Conservation (phyloP, 2,797 vertebrate genomes). For the Picus viridis region DNA sequence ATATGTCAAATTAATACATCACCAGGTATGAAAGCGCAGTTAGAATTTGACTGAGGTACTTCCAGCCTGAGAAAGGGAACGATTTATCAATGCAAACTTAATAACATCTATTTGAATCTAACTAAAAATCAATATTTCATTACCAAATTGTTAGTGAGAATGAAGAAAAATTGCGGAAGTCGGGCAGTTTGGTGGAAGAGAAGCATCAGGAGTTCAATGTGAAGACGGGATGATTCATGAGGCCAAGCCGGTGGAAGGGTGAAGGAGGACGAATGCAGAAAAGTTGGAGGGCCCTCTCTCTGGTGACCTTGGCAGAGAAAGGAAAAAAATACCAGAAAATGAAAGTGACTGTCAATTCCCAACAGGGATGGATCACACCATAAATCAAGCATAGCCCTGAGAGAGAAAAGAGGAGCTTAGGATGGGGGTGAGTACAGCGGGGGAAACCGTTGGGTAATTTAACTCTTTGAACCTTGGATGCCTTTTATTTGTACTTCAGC, state of each 20-base stretch:
- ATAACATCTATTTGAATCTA: constrained; percentile 99
- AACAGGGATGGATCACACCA: constrained; percentile 85
- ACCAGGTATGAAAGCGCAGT: constrained; percentile 84
- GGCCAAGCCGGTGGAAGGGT: constrained; percentile 81
- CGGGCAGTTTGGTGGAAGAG: constrained; percentile 88
- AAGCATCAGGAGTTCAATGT: constrained; percentile 93
- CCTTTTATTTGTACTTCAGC: not conserved
- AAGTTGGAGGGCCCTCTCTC: constrained; percentile 85
- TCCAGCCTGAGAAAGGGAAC: constrained; percentile 87
- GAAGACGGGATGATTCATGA: constrained; percentile 99
- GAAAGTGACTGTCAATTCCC: constrained; percentile 92
- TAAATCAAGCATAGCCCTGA: constrained; percentile 85
- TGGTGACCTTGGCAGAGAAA: constrained; percentile 90
- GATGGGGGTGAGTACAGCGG: not conserved
- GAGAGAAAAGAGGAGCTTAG: constrained; percentile 50
- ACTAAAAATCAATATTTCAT: constrained; percentile 99
- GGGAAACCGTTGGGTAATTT: constrained; percentile 33
- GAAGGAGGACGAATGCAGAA: constrained; percentile 83
- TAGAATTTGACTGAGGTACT: constrained; percentile 89
- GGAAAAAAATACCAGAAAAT: constrained; percentile 86
- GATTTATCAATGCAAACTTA: constrained; percentile 99
- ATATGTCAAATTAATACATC: constrained; percentile 87
- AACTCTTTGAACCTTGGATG: constrained; percentile 71
- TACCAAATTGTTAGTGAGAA: constrained; percentile 99
- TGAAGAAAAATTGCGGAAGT: constrained; percentile 99